phyloP scores from a whole-genome alignment of 2,888 invertebrate species.

The Calliopum simillimum region DNA sequence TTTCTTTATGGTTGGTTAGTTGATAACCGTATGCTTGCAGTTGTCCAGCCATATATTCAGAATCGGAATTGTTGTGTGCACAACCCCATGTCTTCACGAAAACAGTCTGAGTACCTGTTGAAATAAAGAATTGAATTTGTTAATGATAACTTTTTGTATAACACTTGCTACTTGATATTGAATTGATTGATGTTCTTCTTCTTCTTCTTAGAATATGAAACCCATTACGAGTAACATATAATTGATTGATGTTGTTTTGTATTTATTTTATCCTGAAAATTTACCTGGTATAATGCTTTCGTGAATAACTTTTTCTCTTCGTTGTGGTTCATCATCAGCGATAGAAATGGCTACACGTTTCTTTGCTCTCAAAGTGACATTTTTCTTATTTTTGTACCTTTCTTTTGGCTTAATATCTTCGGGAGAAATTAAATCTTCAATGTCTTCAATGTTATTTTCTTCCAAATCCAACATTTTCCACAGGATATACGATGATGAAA shows the following conservation, averaged over 20 bases:
- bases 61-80: slow-evolving; percentile 97
- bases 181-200: no score
- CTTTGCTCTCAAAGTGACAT: slow-evolving; percentile 76
- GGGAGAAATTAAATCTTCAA: slow-evolving; percentile 85
- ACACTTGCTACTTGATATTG: no score
- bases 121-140: no score
- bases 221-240: no score
- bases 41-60: slow-evolving; percentile 98
- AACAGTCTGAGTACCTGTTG: slow-evolving; percentile 83
- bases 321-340: not conserved
- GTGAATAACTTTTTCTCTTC: slow-evolving; percentile 68
- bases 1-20: slow-evolving; percentile 81
- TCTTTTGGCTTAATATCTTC: slow-evolving; percentile 85
- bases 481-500: not conserved
- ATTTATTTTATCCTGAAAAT: no score
- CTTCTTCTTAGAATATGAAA: no score
- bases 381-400: slow-evolving; percentile 78
- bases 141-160: no score
- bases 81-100: slow-evolving; percentile 98
- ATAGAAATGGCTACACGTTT: slow-evolving; percentile 61
- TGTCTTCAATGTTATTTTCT: slow-evolving; percentile 75
- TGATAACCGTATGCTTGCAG: slow-evolving; percentile 88
- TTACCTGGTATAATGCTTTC: slow-evolving; percentile 75
- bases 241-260: no score
- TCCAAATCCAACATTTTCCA: slow-evolving; percentile 40